Conservation (phyloP, 2,888 invertebrate species). For the Exephanes ischioxanthus region DNA sequence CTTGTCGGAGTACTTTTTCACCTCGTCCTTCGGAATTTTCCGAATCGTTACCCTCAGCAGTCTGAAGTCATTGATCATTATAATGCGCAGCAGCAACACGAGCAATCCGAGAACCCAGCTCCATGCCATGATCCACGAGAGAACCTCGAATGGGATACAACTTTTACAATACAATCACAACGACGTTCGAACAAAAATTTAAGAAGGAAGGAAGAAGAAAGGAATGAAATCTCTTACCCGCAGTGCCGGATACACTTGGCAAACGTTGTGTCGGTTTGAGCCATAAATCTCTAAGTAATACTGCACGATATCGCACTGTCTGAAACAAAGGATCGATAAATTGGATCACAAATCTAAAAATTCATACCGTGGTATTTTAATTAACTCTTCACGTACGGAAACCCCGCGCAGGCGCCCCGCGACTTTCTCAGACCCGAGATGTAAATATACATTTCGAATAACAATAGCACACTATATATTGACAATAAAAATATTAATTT, state of each 20-base stretch:
- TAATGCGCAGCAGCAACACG: conserved; percentile 70
- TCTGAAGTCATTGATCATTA: conserved; percentile 72
- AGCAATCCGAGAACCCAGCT: conserved; percentile 73
- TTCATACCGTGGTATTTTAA: neutral
- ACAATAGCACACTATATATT: too few species aligned
- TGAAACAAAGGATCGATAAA: conserved; percentile 59
- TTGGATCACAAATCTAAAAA: neutral
- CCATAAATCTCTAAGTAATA: conserved; percentile 66
- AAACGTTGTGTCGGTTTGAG: conserved; percentile 60
- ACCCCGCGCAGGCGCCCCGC: too few species aligned
- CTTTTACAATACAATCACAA: neutral
- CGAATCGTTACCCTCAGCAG: conserved; percentile 74
- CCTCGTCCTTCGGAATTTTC: conserved; percentile 53
- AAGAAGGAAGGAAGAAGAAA: neutral
- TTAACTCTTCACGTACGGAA: too few species aligned
- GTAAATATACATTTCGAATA: too few species aligned
- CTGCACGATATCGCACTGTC: conserved; percentile 71
- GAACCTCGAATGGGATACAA: conserved; percentile 63
- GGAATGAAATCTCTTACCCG: conserved; percentile 64
- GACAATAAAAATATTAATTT: too few species aligned
- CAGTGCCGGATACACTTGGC: conserved; percentile 61
- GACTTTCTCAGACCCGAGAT: neutral
- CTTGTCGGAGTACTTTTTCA: conserved; percentile 1
- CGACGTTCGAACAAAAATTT: neutral
- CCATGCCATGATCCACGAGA: conserved; percentile 73